Evolutionary conservation across 2,797 vertebrate genomes (phyloP), one percentile per base, ranked within the genome.

Genomic region (Ammospiza maritima): DNA sequence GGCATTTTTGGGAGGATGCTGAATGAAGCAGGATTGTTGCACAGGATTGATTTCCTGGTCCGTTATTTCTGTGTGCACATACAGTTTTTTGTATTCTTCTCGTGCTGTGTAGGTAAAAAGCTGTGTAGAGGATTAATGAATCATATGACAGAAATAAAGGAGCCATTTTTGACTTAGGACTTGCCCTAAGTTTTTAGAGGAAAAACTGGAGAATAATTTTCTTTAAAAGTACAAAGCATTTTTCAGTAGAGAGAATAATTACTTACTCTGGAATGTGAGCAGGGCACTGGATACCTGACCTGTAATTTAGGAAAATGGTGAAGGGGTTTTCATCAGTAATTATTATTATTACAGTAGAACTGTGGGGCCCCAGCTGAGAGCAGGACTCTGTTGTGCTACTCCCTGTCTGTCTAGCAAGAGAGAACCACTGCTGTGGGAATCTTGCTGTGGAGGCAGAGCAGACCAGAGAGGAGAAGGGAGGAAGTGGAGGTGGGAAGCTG

Each of bases 271-370:
- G 88, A 94, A 94, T 97, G 93, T 71, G 60, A 88, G 60, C 80
- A 79, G 71, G 70, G 77, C 77, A 62, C 57, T 95, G 62, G 78
- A 80, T 95, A 85, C 62, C 92, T 90, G 94, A 94, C 94, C 89
- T 94, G 74, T 96, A 94, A 96, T 95, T 96, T 93, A n/a, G 83
- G 65, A 61, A 90, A 90, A 80, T 27, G 72, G 69, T 67, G 40
- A 94, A 87, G 88, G 53, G 38, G n/a, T 94, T 96, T 95, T 91
- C 71, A 77, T 91, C 85, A 71, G 89, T 93, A 95, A 92, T 95
- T 94, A 88, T 90, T 95, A 70, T 82, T 96, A 86, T 95, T 91
- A 76, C 45, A 21, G 85, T 88, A 76, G 64, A 61, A 66, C 64
- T 11, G 38, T 47, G 89, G 79, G 94, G 94, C 95, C 91, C 85